Percentiles rank a stretch among this genome's conserved stretches.
Evolutionary conservation across 2,797 vertebrate species (phyloP).

Genomic region (Botia almorhae): DNA sequence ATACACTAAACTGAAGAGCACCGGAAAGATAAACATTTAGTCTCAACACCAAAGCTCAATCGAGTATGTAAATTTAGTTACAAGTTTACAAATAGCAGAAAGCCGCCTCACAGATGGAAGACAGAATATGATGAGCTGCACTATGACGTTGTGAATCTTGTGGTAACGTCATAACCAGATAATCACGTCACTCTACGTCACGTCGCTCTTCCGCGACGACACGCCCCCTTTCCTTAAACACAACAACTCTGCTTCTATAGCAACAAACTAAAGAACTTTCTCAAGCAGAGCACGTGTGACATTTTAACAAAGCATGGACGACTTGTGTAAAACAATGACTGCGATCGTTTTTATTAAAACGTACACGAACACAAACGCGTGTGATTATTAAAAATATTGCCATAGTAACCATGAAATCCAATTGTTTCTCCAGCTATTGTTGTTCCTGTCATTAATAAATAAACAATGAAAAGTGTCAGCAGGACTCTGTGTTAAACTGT

Average conservation of each 20-base stretch:
- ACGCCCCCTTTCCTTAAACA: conserved; percentile 68
- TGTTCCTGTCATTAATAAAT: not conserved
- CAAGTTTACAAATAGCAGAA: conserved; percentile 6
- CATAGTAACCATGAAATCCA: not conserved
- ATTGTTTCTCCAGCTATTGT: not conserved
- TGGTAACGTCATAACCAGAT: conserved; percentile 16
- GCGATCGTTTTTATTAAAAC: too few species aligned
- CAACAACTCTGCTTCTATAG: conserved; percentile 50
- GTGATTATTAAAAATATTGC: not conserved
- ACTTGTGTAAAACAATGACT: too few species aligned
- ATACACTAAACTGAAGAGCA: conserved; percentile 5
- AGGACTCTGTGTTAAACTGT: too few species aligned
- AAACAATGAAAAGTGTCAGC: not conserved
- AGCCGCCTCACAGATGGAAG: too few species aligned
- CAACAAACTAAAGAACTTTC: conserved; percentile 45
- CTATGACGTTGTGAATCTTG: not conserved
- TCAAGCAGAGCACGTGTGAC: not conserved
- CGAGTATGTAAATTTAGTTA: not conserved
- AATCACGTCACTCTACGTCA: not conserved
- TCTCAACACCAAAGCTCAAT: conserved; percentile 25
- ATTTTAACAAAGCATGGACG: not conserved
- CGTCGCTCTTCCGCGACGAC: conserved; percentile 62
- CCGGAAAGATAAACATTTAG: conserved; percentile 23
- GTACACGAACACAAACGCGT: not conserved
- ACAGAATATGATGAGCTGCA: not conserved